Evolutionary conservation across 2,797 vertebrate genomes (phyloP).

Genomic region (Epinephelus coioides): DNA sequence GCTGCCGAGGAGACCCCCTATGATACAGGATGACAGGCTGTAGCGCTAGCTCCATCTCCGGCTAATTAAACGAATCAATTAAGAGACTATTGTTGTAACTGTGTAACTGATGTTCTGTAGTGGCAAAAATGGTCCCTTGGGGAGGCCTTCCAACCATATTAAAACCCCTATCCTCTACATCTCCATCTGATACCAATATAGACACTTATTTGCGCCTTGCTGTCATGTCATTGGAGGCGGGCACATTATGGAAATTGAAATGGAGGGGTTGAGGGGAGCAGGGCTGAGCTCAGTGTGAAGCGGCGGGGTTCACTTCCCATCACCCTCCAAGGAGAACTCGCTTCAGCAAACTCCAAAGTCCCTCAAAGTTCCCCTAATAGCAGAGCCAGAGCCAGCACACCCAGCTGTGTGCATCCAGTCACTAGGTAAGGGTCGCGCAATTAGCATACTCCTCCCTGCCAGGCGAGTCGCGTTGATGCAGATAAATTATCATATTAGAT

Average conservation of each 20-base stretch:
- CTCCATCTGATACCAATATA: slow-evolving; percentile 98
- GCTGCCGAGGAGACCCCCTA: slow-evolving; percentile 82
- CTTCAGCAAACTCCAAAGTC: slow-evolving; percentile 96
- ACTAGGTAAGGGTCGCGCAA: slow-evolving; percentile 97
- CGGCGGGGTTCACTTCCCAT: slow-evolving; percentile 90
- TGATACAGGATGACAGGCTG: slow-evolving; percentile 92
- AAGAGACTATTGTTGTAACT: slow-evolving; percentile 95
- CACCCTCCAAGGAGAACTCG: slow-evolving; percentile 94
- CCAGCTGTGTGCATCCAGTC: slow-evolving; percentile 94
- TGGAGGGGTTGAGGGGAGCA: slow-evolving; percentile 90
- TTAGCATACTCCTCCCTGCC: slow-evolving; percentile 98
- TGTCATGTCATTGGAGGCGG: slow-evolving; percentile 95
- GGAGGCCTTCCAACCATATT: slow-evolving; percentile 94
- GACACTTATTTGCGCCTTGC: slow-evolving; percentile 98
- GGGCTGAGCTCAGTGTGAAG: slow-evolving; percentile 96
- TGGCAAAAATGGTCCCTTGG: slow-evolving; percentile 94
- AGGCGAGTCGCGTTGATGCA: slow-evolving; percentile 93
- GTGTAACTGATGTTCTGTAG: slow-evolving; percentile 97
- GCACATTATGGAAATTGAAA: slow-evolving; percentile 98
- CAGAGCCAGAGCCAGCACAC: slow-evolving; percentile 92
- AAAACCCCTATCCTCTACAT: slow-evolving; percentile 95
- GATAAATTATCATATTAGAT: slow-evolving; percentile 99
- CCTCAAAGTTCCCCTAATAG: slow-evolving; percentile 98
- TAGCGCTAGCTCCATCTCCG: slow-evolving; percentile 91
- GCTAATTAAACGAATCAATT: slow-evolving; percentile 99